Evolutionary conservation across 2,113 vertebrate species (phyloP), one percentile per base, ranked within the genome.

Genomic region (Cyprinus carpio): DNA sequence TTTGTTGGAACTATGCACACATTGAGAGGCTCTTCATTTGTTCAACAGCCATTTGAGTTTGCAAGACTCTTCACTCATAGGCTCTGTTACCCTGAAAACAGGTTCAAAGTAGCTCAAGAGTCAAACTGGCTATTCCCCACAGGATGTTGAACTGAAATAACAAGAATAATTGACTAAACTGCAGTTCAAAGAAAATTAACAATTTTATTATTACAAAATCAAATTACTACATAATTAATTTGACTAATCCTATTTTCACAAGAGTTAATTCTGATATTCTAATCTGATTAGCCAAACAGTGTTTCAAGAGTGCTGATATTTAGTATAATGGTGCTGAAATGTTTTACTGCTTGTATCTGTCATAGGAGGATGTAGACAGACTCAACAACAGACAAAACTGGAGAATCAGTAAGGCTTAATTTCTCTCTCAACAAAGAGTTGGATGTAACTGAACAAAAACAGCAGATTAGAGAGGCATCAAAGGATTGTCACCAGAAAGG

Each of bases 61-160:
- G 9, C 15, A 4, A 23, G 75, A 78, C 2, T n/a, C 69, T 34
- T 58, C 29, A 27, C 74, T 51, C n/a, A 51, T 10, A 27, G 72
- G 6, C n/a, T 75, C 71, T 23, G 13, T 51, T 75, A 23, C 75
- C 43, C 51, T 78, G 51, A 78, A 15, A 37, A 77, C 75, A 58
- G 51, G 29, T 77, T 29, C 29, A 54, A 23, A 20, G 74, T 40
- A 71, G 34, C 69, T 43, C 34, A 72, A 18, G 29, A 18, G 7
- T 12, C 23, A 20, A 72, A 72, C 20, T 72, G 29, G 29, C 15
- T 34, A 69, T 4, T 18, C 31, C 65, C 18, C 67, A 71, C 12
- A 15, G 11, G 71, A 25, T 27, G n/a, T 4, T 74, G 40, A 46
- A 46, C 0, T 74, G 37, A 74, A 46, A 15, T 46, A 74, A 46